Evolutionary conservation across 1,140 invertebrate species (phyloP), one percentile per base, ranked within the genome.

Genomic region (Palaemon carinicauda): DNA sequence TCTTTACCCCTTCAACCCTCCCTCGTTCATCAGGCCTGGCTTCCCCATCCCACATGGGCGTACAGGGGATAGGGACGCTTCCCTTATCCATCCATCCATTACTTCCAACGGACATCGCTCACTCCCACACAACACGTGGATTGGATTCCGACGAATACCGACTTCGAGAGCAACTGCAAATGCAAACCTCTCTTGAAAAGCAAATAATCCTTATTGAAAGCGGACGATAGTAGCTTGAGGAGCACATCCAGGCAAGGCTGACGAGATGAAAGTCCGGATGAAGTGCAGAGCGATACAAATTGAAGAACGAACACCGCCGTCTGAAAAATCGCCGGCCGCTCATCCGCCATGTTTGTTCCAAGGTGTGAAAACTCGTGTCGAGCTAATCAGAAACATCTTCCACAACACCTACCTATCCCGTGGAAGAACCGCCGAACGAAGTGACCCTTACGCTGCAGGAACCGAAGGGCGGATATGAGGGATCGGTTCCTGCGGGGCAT

Each of bases 361-460:
- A 89, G 88, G 88, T 89, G 88, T 87, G 88, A 89, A 89, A 89
- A 89, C 88, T 89, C 84, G 75, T 89, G 88, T 89, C 77, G 41
- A 33, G 56, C 80, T 86, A 89, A 89, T 89, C 88, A 89, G 80
- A 87, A 53, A 73, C 50, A 79, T 82, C 77, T 83, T 50, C 51
- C 50, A 60, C 69, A 29, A 53, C 24, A 83, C 29, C 31, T 80
- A 15, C 88, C 73, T 71, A 88, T 53, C 31, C 87, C 81, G 19
- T 60, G 27, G 50, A 51, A 1, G 17, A 33, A 19, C 1, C n/a
- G 86, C 73, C 60, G 50, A n/a, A 17, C 53, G 52, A 31, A 14
- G 14, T 51, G 15, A 54, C 82, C 75, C 74, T 60, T 78, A 0
- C 60, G 74, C 3, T 27, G 33, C 1, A 15, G 19, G n/a, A 51